phyloP scores from a whole-genome alignment of 2,888 invertebrate genomes.

The Lamellibrachia columna region DNA sequence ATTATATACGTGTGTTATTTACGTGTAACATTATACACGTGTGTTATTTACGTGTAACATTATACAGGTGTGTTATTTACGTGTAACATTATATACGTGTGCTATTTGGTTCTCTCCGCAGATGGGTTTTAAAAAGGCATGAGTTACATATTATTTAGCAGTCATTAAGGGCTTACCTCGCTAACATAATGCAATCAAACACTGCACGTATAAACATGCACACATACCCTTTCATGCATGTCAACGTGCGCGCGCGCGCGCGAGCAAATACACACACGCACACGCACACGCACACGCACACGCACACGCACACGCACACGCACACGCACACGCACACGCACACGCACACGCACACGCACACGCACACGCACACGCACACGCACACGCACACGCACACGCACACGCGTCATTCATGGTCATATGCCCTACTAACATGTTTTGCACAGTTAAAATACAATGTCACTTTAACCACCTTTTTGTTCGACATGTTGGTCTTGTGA shows the following conservation, averaged over 20 bases:
- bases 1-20: too few species aligned
- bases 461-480: background rate
- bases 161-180: conserved; percentile 4
- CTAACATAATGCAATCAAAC: background rate
- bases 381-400: background rate
- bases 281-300: background rate
- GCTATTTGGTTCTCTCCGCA: too few species aligned
- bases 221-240: background rate
- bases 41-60: too few species aligned
- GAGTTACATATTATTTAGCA: background rate
- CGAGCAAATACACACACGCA: background rate
- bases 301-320: background rate
- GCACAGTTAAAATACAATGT: background rate
- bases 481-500: background rate
- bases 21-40: too few species aligned
- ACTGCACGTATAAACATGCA: background rate
- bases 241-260: too few species aligned
- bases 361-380: background rate
- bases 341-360: background rate
- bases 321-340: background rate
- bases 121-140: background rate
- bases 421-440: background rate
- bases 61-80: too few species aligned
- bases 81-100: too few species aligned
- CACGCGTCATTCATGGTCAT: background rate